These are phyloP conservation scores for Neodiprion pinetum DNA, from an alignment of 1,140 invertebrate genomes.

Conservation along the genomic window DNA sequence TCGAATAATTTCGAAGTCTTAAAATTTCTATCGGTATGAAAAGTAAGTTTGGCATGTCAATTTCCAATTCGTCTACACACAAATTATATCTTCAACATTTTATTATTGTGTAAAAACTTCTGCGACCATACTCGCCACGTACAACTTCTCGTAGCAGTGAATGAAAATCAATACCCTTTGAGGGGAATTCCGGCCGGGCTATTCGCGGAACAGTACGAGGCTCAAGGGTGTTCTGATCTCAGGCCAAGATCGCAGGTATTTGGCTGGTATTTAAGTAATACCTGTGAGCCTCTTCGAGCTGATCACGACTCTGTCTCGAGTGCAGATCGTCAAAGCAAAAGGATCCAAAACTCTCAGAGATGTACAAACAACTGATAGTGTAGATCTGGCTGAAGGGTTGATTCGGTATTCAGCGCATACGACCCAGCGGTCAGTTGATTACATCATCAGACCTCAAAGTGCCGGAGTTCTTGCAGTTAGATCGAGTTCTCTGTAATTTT, in stretches of 20 bases:
- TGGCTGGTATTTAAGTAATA: background rate
- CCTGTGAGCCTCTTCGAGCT: background rate
- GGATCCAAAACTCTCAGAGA: background rate
- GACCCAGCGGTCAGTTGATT: constrained; percentile 26
- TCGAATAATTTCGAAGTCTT: background rate
- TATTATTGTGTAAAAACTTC: no score
- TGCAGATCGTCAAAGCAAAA: background rate
- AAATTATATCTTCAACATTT: no score
- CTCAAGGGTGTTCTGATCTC: no score
- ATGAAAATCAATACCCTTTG: no score
- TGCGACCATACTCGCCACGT: no score
- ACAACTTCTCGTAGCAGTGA: no score
- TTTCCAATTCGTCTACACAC: background rate
- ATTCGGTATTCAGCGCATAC: constrained; percentile 25
- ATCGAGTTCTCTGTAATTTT: no score
- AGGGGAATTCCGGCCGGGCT: no score
- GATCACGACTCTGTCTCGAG: background rate
- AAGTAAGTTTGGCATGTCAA: background rate
- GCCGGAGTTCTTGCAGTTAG: background rate
- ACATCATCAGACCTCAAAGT: constrained; percentile 23
- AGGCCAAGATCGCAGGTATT: no score
- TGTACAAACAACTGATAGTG: background rate
- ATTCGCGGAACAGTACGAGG: no score
- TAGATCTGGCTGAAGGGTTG: constrained; percentile 5
- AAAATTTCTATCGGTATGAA: background rate